These are phyloP conservation scores for Heliopora coerulea DNA, from an alignment of 92 coral and sea anemone species.

Conservation along the genomic window DNA sequence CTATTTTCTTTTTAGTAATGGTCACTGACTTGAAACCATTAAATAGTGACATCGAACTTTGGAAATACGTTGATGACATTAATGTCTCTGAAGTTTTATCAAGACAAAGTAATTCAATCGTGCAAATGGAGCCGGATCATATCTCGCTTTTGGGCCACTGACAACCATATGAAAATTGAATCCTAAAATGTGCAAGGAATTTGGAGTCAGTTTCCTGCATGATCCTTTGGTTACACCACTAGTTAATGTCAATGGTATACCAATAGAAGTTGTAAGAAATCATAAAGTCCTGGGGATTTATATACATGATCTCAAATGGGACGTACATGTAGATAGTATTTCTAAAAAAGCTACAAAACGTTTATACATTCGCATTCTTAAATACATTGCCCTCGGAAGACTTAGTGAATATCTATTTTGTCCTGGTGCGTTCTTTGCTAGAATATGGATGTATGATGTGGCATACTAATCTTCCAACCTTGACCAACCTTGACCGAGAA, in stretches of 20 bases:
- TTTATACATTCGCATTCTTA: too few relatives aligned
- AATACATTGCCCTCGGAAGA: too few relatives aligned
- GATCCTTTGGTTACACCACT: background rate
- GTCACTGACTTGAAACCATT: conserved; percentile 16
- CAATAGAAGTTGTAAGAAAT: background rate
- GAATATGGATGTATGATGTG: too few relatives aligned
- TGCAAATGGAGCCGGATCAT: conserved; percentile 19
- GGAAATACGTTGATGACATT: conserved; percentile 39
- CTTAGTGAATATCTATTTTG: too few relatives aligned
- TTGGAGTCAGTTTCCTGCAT: conserved; percentile 29
- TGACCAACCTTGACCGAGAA: too few relatives aligned
- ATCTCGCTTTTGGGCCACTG: conserved; percentile 37
- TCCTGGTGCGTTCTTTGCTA: too few relatives aligned
- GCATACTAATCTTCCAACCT: too few relatives aligned
- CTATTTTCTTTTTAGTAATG: conserved; percentile 29
- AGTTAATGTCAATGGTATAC: background rate
- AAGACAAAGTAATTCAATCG: conserved; percentile 5
- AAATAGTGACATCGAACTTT: background rate
- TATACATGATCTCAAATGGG: too few relatives aligned
- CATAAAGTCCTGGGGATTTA: background rate
- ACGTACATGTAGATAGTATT: too few relatives aligned
- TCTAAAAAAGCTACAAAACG: too few relatives aligned
- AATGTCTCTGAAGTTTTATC: conserved; percentile 6
- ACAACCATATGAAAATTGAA: conserved; percentile 36
- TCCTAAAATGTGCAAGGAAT: conserved; percentile 39